Evolutionary conservation across 2,888 invertebrate species (phyloP).

Genomic region (Micropterix aruncella): DNA sequence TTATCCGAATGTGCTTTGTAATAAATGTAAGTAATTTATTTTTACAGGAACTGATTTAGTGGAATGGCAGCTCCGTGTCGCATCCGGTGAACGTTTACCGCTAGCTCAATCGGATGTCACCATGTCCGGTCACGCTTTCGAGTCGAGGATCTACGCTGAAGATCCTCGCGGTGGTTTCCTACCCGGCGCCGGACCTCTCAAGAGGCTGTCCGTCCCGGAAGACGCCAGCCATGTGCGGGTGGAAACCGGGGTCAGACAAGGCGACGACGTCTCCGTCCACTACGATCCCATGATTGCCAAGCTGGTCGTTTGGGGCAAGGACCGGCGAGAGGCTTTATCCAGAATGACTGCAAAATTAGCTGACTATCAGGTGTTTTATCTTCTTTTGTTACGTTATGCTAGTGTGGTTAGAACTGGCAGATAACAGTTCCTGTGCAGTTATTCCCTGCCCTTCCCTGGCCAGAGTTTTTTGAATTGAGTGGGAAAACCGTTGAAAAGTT

Average conservation of each 20-base stretch:
- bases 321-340: constrained; percentile 66
- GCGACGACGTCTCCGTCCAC: constrained; percentile 93
- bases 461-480: no score
- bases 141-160: constrained; percentile 95
- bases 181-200: constrained; percentile 82
- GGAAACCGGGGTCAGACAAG: constrained; percentile 78
- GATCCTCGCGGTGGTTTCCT: constrained; percentile 72
- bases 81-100: constrained; percentile 78
- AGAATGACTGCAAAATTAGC: constrained; percentile 60
- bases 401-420: no score
- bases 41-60: constrained; percentile 72
- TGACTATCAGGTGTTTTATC: constrained; percentile 74
- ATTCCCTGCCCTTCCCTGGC: no score
- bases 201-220: constrained; percentile 60
- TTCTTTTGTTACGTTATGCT: no score
- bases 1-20: background rate
- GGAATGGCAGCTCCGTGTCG: constrained; percentile 92
- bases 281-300: constrained; percentile 99
- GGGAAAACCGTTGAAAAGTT: no score
- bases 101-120: constrained; percentile 63
- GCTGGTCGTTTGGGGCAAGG: constrained; percentile 87
- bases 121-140: constrained; percentile 81
- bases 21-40: constrained; percentile 4
- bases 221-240: constrained; percentile 57
- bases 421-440: no score